Conservation (phyloP, 1,140 invertebrate genomes). For the Periplaneta americana region DNA sequence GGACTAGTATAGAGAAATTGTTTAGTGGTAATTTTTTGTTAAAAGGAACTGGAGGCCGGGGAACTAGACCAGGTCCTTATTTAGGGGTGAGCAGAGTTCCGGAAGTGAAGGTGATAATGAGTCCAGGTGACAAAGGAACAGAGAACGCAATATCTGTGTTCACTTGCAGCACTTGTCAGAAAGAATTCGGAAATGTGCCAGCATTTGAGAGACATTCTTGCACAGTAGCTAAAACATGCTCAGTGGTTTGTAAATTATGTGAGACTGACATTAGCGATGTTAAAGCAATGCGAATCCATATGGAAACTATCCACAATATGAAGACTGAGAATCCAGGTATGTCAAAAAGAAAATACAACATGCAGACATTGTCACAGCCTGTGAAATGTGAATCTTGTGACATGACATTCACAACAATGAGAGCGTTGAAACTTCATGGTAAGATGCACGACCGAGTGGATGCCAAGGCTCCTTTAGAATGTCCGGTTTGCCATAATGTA, state of each 20-base stretch:
- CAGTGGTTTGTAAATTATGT: constrained; percentile 2
- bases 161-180: not conserved
- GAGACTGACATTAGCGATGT: not conserved
- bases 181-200: not conserved
- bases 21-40: not conserved
- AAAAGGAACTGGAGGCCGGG: not conserved
- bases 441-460: not conserved
- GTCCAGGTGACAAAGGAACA: not conserved
- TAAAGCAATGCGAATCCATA: not conserved
- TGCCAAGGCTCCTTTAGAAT: not conserved
- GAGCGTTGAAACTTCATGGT: constrained; percentile 30
- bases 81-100: not conserved
- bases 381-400: constrained; percentile 21
- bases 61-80: not conserved
- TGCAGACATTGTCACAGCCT: constrained; percentile 31
- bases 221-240: not conserved
- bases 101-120: not conserved
- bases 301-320: not conserved
- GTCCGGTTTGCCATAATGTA: not conserved
- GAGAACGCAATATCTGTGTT: not conserved
- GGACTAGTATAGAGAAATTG: not conserved
- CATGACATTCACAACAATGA: constrained; percentile 35
- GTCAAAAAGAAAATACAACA: constrained; percentile 33
- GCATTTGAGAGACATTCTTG: not conserved
- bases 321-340: constrained; percentile 30